phyloP scores from a whole-genome alignment of 2,113 vertebrate species.

The Tetraodon nigroviridis region DNA sequence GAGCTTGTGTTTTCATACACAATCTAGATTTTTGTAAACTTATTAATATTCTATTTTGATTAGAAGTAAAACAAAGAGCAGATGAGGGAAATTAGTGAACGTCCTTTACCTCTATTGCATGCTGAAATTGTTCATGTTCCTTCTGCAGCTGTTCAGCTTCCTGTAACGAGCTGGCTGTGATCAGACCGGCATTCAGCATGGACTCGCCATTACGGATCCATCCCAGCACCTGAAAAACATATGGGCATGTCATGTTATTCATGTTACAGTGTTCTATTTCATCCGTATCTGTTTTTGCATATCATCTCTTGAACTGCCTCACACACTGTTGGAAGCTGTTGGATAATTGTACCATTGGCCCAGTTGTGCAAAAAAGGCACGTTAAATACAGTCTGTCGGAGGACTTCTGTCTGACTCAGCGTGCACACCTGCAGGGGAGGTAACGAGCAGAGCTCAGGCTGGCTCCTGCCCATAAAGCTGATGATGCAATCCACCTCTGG shows the following conservation, averaged over 20 bases:
- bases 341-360: slow-evolving; percentile 16
- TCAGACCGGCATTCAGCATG: slow-evolving; percentile 95
- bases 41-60: not conserved
- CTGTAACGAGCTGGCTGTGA: slow-evolving; percentile 95
- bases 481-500: slow-evolving; percentile 49
- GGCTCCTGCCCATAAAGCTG: slow-evolving; percentile 33
- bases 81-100: not conserved
- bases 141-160: slow-evolving; percentile 96
- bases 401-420: slow-evolving; percentile 49
- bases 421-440: slow-evolving; percentile 51
- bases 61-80: not conserved
- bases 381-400: slow-evolving; percentile 17
- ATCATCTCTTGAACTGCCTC: not conserved
- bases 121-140: slow-evolving; percentile 97
- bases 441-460: slow-evolving; percentile 31
- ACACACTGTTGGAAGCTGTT: slow-evolving; percentile 10
- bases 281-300: too few relatives aligned
- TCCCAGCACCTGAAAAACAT: slow-evolving; percentile 85
- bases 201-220: slow-evolving; percentile 99
- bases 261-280: too few relatives aligned
- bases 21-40: not conserved
- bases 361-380: slow-evolving; percentile 26
- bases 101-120: slow-evolving; percentile 90
- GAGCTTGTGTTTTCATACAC: too few relatives aligned
- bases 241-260: slow-evolving; percentile 7